Base-by-base conservation (phyloP, 2,888 invertebrate genomes). In the Zaprionus obscuricornis region DNA sequence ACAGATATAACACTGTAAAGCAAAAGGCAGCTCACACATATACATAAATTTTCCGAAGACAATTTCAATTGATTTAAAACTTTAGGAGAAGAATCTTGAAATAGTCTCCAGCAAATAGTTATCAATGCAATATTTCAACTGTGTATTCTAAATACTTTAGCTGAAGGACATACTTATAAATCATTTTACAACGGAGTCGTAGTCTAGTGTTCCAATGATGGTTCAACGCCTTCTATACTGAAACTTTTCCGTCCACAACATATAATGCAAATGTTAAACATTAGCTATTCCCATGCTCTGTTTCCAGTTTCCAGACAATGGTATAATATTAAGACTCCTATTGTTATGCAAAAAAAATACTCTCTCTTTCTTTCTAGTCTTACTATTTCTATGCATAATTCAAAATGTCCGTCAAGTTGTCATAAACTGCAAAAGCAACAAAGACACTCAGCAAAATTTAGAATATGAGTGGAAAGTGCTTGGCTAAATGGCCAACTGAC, bases 381-480 rank as follows among this genome's bases (percentile, higher is more conserved):
- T 6, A 6, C 29, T 58, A 71, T 58, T 50, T 54, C 39, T 58
- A 78, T 75, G 81, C 81, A 83, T 79, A 83, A 79, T 72, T 81
- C 81, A 83, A 54, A 83, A 60, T 74, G 77, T 79, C 74, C 75
- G 73, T 74, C 83, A 69, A 77, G 67, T 65, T 77, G 83, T 74
- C 81, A 81, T 60, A 76, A 82, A 65, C 55, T 72, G 51, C 51
- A 69, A 51, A 18, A 31, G 36, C 57, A 62, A 55, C 62, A 62
- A 51, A 55, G 60, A 57, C 62, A 40, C 60, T 45, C 27, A 34
- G 67, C 57, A 51, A 63, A 76, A 76, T 66, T 78, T 70, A 70
- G 75, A 45, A 47, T 56, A 13, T 47, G 50, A 50, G 45, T 8
- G 27, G 8, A 33, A 33, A 39, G 5, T 18, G 47, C 43, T 29